Percentiles rank a stretch among this genome's conserved stretches.
Conservation (phyloP, 2,113 vertebrate genomes). For the Pitta sordida region DNA sequence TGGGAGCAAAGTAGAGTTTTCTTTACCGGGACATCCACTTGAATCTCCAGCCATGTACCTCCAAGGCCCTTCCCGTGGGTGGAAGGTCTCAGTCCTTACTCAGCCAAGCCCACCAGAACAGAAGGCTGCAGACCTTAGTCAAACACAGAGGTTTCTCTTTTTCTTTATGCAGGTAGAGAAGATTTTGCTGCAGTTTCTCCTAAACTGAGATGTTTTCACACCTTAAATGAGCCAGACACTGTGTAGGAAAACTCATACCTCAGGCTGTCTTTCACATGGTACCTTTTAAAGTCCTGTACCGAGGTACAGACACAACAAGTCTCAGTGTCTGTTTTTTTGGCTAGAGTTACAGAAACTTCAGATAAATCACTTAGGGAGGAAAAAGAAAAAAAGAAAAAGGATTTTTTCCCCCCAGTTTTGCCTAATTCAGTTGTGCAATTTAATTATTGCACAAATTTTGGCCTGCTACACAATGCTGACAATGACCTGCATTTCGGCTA, state of each 20-base stretch:
- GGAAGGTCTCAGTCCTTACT: background rate
- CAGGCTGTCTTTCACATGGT: background rate
- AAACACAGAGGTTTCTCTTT: background rate
- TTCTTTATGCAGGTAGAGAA: background rate
- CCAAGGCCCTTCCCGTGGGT: background rate
- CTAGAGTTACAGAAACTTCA: background rate
- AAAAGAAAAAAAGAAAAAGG: accelerated
- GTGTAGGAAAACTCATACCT: background rate
- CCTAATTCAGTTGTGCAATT: conserved; percentile 26
- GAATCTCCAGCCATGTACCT: accelerated
- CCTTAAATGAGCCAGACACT: background rate
- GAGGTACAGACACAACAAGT: background rate
- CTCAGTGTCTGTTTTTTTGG: background rate
- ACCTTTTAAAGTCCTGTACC: background rate
- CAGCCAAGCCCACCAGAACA: background rate
- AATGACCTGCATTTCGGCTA: accelerated
- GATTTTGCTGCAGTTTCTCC: background rate
- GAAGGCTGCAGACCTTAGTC: background rate
- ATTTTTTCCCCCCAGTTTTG: background rate
- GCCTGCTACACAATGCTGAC: background rate
- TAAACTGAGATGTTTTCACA: background rate
- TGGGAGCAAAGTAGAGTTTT: background rate
- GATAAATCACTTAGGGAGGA: background rate
- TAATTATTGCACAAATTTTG: background rate
- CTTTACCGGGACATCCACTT: background rate